phyloP scores from a whole-genome alignment of 1,140 invertebrate species.

The Parapsyche elsis region DNA sequence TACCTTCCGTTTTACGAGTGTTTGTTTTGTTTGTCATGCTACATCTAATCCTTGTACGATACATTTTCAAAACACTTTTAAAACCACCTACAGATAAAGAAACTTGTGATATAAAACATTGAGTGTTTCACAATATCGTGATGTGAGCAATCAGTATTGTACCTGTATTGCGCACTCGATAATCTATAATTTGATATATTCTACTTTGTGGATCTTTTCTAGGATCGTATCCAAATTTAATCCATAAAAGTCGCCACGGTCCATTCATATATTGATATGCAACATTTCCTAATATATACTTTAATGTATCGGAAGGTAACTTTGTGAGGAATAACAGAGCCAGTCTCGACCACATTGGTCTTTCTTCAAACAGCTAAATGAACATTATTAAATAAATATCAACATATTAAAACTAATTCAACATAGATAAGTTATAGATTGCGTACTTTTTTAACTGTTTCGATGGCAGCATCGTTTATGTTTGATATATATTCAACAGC shows the following conservation, averaged over 20 bases:
- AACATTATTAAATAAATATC: conserved; percentile 32
- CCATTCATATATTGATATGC: conserved; percentile 88
- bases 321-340: conserved; percentile 76
- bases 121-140: too few relatives aligned
- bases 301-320: conserved; percentile 73
- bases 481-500: conserved; percentile 65
- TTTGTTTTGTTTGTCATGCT: neutral
- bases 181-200: conserved; percentile 89
- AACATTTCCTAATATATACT: conserved; percentile 81
- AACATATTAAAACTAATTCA: neutral
- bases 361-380: conserved; percentile 77
- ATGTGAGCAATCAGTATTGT: too few relatives aligned
- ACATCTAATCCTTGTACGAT: neutral
- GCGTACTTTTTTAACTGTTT: conserved; percentile 60
- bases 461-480: conserved; percentile 61
- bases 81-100: conserved; percentile 39
- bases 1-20: neutral
- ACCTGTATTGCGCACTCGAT: conserved; percentile 76
- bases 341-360: conserved; percentile 88
- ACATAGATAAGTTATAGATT: conserved; percentile 12
- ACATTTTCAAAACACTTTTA: conserved; percentile 33
- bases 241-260: conserved; percentile 90
- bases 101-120: too few relatives aligned
- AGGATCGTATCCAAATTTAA: conserved; percentile 88
- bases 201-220: conserved; percentile 80